Conservation (phyloP, 2,113 vertebrate species). For the Furnarius figulus region DNA sequence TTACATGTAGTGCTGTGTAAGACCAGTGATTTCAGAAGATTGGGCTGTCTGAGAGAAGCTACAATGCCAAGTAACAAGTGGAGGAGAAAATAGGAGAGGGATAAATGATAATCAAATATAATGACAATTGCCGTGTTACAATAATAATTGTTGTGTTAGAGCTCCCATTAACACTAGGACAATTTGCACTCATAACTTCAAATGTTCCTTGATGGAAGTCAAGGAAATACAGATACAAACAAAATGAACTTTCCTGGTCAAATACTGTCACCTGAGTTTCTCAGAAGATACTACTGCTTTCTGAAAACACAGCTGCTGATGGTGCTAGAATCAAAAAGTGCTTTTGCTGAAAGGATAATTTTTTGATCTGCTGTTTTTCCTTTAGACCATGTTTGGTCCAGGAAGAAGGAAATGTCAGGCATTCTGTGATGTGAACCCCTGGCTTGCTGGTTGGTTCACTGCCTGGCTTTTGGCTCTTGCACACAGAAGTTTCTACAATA, state of each 20-base stretch:
- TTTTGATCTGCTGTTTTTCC: neutral
- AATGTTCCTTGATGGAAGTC: neutral
- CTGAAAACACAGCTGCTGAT: neutral
- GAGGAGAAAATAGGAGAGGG: neutral
- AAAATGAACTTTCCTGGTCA: neutral
- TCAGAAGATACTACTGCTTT: neutral
- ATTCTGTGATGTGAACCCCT: neutral
- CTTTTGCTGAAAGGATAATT: neutral
- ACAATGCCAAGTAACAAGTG: neutral
- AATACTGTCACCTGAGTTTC: neutral
- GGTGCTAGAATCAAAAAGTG: neutral
- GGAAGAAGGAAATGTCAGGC: neutral
- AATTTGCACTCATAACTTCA: neutral
- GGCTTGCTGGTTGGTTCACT: neutral
- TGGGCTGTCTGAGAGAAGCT: neutral
- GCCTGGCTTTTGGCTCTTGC: neutral
- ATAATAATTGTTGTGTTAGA: neutral
- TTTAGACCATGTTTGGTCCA: neutral
- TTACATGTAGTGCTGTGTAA: neutral
- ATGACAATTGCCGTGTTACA: neutral
- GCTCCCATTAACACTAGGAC: neutral
- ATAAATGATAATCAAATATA: slow-evolving; percentile 12
- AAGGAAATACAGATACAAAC: neutral
- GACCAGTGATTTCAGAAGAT: neutral
- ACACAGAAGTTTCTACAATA: neutral